Evolutionary conservation across 2,888 invertebrate species (phyloP), one percentile per base, ranked within the genome.

Genomic region (Lycaena phlaeas): DNA sequence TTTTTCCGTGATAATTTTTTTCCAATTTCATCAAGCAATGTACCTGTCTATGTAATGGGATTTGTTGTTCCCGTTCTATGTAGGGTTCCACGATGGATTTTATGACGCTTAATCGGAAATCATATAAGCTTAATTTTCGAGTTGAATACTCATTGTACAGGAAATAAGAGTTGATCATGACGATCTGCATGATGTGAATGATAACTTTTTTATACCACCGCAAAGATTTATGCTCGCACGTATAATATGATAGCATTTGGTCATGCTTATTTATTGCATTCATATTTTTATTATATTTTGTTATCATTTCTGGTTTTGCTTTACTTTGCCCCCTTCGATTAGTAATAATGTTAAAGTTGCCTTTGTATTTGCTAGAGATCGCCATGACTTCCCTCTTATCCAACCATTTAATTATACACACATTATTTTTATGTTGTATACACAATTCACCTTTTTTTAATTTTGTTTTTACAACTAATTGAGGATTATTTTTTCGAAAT

Each of bases 311-410:
- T 12, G 50, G 50, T 42, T 52, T 52, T 36, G 17, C 12, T 43
- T 37, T 46, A 15, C 27, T 11, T 14, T 14, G 17, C 29, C 44
- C 50, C 34, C 45, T 34, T 45, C 50, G 52, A 41, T 51, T 48
- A 14, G 7, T 38, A 30, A 41, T 38, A 29, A 45, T 27, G 17
- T 40, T 41, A 15, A 60, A 45, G 38, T 46, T 34, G 38, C 53
- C 51, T 38, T 40, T 37, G 44, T 48, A 52, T 50, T 62, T 53
- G 7, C 52, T 59, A n/a, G 55, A 50, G 11, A 62, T 57, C 17
- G 50, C 53, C 34, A 41, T 36, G 4, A 62, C 51, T 15, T 59
- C 57, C 31, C 59, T 37, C 41, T 54, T 54, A 38, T 62, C 41
- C n/a, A 25, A 14, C 45, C 41, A 48, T 41, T 41, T 45, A 14